Evolutionary conservation across 2,888 invertebrate genomes (phyloP), one percentile per base, ranked within the genome.

Genomic region (Ariolimax columbianus): DNA sequence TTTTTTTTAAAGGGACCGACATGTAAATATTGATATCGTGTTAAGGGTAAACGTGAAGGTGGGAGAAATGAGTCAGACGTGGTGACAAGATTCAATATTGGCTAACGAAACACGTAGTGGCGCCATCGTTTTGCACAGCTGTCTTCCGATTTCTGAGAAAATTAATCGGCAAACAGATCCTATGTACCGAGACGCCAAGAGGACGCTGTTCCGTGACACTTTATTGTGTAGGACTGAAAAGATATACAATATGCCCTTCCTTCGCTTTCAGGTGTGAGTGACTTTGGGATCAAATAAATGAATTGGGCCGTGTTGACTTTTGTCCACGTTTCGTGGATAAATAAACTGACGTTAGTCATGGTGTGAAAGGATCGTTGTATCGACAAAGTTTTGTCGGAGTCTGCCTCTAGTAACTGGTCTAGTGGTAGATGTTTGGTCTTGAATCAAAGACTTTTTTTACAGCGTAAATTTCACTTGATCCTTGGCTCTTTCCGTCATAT

Each of bases 81-180:
- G 1, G 38, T 75, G 75, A 55, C 75, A 82, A 73, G 75, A 59
- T 82, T 82, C 82, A 75, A 82, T 82, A 75, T 75, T 59, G n/a
- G 63, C 82, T 75, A 51, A 47, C 30, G 82, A 82, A 82, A 75
- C 82, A 63, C 75, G 19, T 26, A 51, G 43, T 82, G 82, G 77
- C 82, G 82, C 82, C 82, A 77, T 1, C 66, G 63, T 63, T 75
- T 75, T 75, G 82, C 75, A 43, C 75, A 43, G n/a, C 63, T 40
- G 73, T 55, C 82, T 82, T 82, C 72, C 63, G 43, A 75, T 75
- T 30, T 63, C 59, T n/a, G 11, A 30, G 14, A 82, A 63, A 17
- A 82, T 47, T 38, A 75, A 63, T 75, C 75, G n/a, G 59, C 59
- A 82, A 82, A 73, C 59, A 82, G 26, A n/a, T 33, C 23, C 14